Evolutionary conservation across 1,140 invertebrate genomes (phyloP).

Genomic region (Bombus terrestris): DNA sequence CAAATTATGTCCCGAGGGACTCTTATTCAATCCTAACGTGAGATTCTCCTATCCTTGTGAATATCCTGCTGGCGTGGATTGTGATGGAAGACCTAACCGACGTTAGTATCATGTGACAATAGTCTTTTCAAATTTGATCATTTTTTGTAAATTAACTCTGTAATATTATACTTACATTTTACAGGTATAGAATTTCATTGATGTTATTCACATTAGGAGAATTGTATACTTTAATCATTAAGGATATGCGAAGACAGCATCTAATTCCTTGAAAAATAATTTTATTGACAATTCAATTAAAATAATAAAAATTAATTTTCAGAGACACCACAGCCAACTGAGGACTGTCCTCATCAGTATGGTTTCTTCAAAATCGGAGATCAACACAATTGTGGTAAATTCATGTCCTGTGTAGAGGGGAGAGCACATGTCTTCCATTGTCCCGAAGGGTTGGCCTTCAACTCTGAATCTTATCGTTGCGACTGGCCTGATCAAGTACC

Average conservation of each 20-base stretch:
- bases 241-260: too few relatives aligned
- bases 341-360: slow-evolving; percentile 92
- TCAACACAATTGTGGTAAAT: slow-evolving; percentile 89
- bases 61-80: slow-evolving; percentile 92
- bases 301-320: slow-evolving; percentile 10
- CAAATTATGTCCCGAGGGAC: slow-evolving; percentile 92
- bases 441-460: slow-evolving; percentile 93
- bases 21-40: slow-evolving; percentile 90
- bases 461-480: slow-evolving; percentile 89
- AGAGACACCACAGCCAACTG: slow-evolving; percentile 87
- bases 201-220: too few relatives aligned
- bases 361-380: slow-evolving; percentile 91
- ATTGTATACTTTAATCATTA: too few relatives aligned
- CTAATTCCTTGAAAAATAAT: not conserved
- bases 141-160: too few relatives aligned
- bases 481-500: slow-evolving; percentile 93
- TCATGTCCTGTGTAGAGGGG: slow-evolving; percentile 92
- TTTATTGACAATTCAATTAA: not conserved
- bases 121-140: not conserved
- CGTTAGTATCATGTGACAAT: slow-evolving; percentile 85
- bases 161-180: too few relatives aligned
- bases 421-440: slow-evolving; percentile 86
- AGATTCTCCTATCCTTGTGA: slow-evolving; percentile 90
- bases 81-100: slow-evolving; percentile 86
- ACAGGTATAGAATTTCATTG: too few relatives aligned